Percentiles rank a stretch among this genome's conserved stretches.
phyloP scores from a whole-genome alignment of 2,113 vertebrate species.

The Lampris incognitus region DNA sequence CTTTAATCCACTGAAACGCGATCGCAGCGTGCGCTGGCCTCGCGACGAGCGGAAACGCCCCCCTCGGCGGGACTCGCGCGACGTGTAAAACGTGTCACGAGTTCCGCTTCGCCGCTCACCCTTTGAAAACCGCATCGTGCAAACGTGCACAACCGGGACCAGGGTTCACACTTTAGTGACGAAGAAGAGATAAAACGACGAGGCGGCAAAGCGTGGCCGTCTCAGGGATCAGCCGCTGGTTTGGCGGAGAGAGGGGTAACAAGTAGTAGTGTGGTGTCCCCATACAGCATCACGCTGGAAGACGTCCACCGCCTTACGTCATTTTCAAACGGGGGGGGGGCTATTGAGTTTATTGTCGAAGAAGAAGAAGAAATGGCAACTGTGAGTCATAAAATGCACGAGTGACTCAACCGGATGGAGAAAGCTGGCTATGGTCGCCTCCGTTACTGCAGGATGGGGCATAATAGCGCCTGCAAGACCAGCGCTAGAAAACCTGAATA shows the following conservation, averaged over 20 bases:
- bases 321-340: background rate
- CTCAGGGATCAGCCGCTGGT: background rate
- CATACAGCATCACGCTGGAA: background rate
- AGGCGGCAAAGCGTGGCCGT: background rate
- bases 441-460: too few relatives aligned
- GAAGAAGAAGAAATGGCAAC: background rate
- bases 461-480: too few relatives aligned
- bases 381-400: background rate
- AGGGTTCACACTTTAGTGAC: background rate
- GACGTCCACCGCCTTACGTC: constrained; percentile 5
- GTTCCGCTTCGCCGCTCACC: background rate
- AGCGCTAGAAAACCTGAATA: too few relatives aligned
- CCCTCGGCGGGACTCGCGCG: too few relatives aligned
- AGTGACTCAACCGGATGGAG: background rate
- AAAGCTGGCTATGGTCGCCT: too few relatives aligned
- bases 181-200: background rate
- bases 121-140: constrained; percentile 47
- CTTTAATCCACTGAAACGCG: constrained; percentile 18
- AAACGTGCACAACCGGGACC: constrained; percentile 15
- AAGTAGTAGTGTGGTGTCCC: background rate
- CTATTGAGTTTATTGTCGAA: background rate
- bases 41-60: too few relatives aligned
- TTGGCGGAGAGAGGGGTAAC: background rate
- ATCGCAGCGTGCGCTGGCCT: constrained; percentile 1
- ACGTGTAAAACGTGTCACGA: too few relatives aligned